Evolutionary conservation across 1,140 invertebrate species (phyloP).

Genomic region (Calephelis virginiensis): DNA sequence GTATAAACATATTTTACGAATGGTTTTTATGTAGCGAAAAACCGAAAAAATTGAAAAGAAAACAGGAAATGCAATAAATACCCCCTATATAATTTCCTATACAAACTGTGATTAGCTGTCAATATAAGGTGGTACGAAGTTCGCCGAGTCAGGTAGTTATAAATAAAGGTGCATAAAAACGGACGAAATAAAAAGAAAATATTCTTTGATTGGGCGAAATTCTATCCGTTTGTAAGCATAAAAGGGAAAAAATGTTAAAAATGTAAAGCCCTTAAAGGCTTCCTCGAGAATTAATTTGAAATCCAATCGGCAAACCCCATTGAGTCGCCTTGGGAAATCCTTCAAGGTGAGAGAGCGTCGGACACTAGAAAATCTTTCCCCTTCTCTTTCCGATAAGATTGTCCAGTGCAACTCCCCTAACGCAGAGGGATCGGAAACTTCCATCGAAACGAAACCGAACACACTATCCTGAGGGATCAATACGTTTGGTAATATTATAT

Average conservation of each 20-base stretch:
- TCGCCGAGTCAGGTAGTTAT: too few species aligned
- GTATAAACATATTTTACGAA: too few species aligned
- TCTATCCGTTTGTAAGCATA: constrained; percentile 3
- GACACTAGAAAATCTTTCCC: constrained; percentile 72
- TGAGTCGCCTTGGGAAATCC: constrained; percentile 62
- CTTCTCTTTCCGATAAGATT: constrained; percentile 66
- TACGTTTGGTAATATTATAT: constrained; percentile 73
- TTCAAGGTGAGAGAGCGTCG: constrained; percentile 63
- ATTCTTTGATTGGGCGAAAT: constrained; percentile 8
- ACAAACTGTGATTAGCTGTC: too few species aligned
- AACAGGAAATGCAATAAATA: too few species aligned
- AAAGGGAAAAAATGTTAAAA: constrained; percentile 28
- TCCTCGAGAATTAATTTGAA: constrained; percentile 66
- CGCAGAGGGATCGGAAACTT: constrained; percentile 74
- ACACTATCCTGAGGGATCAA: constrained; percentile 69
- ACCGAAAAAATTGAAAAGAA: too few species aligned
- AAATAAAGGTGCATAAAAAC: not conserved
- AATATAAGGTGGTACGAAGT: too few species aligned
- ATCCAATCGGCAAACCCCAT: constrained; percentile 56
- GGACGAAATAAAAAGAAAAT: not conserved
- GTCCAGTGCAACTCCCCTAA: constrained; percentile 74
- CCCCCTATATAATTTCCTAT: too few species aligned
- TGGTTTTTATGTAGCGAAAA: too few species aligned
- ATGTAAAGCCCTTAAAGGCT: constrained; percentile 37
- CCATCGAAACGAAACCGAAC: constrained; percentile 69